Evolutionary conservation across 2,797 vertebrate genomes (phyloP).

Genomic region (Poecilia wingei): DNA sequence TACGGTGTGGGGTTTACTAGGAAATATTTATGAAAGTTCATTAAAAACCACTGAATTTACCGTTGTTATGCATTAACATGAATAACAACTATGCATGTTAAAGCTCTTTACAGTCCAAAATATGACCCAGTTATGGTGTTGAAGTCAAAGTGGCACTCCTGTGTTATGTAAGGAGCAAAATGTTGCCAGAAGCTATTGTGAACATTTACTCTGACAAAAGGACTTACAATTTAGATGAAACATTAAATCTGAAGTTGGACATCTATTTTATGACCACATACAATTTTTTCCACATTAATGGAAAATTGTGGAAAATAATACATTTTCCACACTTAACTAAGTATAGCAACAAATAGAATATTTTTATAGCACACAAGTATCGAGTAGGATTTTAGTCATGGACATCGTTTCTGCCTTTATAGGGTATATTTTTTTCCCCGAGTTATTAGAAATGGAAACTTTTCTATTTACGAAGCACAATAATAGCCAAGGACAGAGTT

Average conservation of each 20-base stretch:
- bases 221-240: not conserved
- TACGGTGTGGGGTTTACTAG: not conserved
- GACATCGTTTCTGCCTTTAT: not conserved
- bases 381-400: not conserved
- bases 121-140: not conserved
- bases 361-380: not conserved
- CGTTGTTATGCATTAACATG: too few species aligned
- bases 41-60: not conserved
- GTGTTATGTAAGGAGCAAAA: not conserved
- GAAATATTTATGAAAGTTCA: not conserved
- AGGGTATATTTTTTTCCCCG: not conserved
- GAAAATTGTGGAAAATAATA: not conserved
- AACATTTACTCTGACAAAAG: not conserved
- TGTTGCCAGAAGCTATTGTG: not conserved
- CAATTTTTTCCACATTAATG: not conserved
- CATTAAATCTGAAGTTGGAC: not conserved
- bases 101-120: not conserved
- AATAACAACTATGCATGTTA: not conserved
- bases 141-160: not conserved
- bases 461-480: not conserved
- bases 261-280: not conserved
- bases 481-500: not conserved
- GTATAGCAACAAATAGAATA: not conserved
- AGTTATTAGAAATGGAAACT: not conserved
- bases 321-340: not conserved